Evolutionary conservation across 2,113 vertebrate genomes (phyloP).

Genomic region (Platycercus adscitus): DNA sequence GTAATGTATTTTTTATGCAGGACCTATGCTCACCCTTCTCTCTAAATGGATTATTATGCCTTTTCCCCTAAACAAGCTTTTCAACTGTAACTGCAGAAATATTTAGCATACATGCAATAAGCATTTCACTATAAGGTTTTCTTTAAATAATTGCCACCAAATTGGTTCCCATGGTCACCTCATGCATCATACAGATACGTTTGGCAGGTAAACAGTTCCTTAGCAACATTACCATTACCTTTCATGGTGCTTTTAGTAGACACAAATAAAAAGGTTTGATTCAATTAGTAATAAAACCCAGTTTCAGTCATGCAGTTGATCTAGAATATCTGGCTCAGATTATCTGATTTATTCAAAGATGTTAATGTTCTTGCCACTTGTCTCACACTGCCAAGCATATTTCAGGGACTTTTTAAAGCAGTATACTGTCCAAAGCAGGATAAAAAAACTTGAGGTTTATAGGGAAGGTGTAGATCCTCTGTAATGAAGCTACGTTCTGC

Average conservation of each 20-base stretch:
- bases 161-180: constrained; percentile 69
- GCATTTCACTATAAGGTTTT: not conserved
- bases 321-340: constrained; percentile 15
- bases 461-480: not conserved
- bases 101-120: not conserved
- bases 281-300: not conserved
- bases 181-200: constrained; percentile 4
- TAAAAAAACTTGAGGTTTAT: not conserved
- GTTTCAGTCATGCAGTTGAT: not conserved
- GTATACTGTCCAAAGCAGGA: not conserved
- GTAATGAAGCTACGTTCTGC: not conserved
- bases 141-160: constrained; percentile 46
- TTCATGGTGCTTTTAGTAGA: not conserved
- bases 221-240: constrained; percentile 44
- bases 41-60: not conserved
- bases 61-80: constrained; percentile 13
- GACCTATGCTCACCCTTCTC: not conserved
- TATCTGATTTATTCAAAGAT: constrained; percentile 30
- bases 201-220: constrained; percentile 50
- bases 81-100: constrained; percentile 4
- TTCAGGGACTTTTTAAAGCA: not conserved
- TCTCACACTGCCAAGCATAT: not conserved
- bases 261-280: constrained; percentile 3
- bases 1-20: constrained; percentile 21
- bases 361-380: not conserved